Evolutionary conservation across 1,140 invertebrate genomes (phyloP), one percentile per base, ranked within the genome.

Genomic region (Zeugodacus cucurbitae): DNA sequence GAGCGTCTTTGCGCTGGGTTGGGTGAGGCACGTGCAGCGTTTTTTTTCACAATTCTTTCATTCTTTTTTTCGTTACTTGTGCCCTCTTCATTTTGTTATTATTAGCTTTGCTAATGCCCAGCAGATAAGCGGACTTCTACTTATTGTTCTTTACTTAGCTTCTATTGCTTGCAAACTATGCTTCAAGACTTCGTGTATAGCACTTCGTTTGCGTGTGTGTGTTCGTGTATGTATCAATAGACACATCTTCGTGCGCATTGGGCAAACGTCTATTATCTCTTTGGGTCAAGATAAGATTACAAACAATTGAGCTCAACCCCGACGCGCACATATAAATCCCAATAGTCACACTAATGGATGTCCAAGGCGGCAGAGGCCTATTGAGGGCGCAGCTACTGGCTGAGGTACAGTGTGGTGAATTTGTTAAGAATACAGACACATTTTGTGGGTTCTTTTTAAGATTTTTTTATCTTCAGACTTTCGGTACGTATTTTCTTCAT

Each of bases 201-300:
- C 34, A 7, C 22, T 74, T 6, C 10, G 4, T 74, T 1, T 37
- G 32, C 7, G 2, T 74, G 41, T 37, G 67, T 22, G 17, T 41
- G 34, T 74, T 1, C 34, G 22, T 58, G 22, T 17, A 26, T 64
- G 8, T 64, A 10, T 1, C 14, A 29, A 32, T 67, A 37, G 41
- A 6, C 26, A 62, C 26, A 62, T 32, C 64, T 67, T 34, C 32
- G 37, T n/a, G 70, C 70, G n/a, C 70, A 82, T 82, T 82, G 74
- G 74, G 26, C 74, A 82, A 82, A 17, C 29, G 57, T 86, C 85
- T 86, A 58, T 86, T 86, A 86, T 86, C 85, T 86, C 85, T 86
- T 29, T 86, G 17, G 85, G 85, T 86, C 85, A 86, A 59, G 85
- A 86, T 86, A 86, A 86, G 85, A 86, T 86, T 86, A 86, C 85